Evolutionary conservation across 1,140 invertebrate species (phyloP).

Genomic region (Lysiphlebus fabarum): DNA sequence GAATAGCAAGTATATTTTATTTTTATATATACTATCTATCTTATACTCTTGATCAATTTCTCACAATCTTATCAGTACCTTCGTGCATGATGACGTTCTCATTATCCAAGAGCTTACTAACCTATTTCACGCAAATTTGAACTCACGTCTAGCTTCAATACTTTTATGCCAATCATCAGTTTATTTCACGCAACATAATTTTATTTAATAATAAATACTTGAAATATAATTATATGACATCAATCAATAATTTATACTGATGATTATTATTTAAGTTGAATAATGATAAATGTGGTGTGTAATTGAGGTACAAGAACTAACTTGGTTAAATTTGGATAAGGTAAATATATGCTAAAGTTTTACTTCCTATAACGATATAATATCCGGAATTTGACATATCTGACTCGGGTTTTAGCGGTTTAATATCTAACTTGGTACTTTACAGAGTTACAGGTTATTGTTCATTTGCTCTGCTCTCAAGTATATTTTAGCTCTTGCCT

Average conservation of each 20-base stretch:
- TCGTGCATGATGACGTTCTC: constrained; percentile 19
- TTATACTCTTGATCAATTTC: constrained; percentile 3
- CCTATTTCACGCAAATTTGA: constrained; percentile 27
- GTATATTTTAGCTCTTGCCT: too few species aligned
- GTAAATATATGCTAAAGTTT: constrained; percentile 11
- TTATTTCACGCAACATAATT: constrained; percentile 17
- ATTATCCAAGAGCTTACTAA: constrained; percentile 27
- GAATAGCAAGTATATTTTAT: too few species aligned
- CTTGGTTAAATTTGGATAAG: background rate
- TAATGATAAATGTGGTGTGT: constrained; percentile 2
- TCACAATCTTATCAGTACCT: background rate
- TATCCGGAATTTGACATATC: background rate
- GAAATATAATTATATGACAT: background rate
- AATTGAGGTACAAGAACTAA: constrained; percentile 3
- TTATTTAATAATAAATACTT: constrained; percentile 2
- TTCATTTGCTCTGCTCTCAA: background rate
- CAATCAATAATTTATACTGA: too few species aligned
- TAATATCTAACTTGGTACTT: constrained; percentile 29
- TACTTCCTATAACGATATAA: constrained; percentile 8
- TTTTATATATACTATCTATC: background rate
- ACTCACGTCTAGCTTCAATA: constrained; percentile 9
- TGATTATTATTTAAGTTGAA: background rate
- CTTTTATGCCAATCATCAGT: constrained; percentile 12
- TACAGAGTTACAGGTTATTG: background rate
- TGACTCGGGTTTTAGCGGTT: constrained; percentile 12